These are phyloP conservation scores for Melieria picta DNA, from an alignment of 2,888 invertebrate species.

Conservation along the genomic window DNA sequence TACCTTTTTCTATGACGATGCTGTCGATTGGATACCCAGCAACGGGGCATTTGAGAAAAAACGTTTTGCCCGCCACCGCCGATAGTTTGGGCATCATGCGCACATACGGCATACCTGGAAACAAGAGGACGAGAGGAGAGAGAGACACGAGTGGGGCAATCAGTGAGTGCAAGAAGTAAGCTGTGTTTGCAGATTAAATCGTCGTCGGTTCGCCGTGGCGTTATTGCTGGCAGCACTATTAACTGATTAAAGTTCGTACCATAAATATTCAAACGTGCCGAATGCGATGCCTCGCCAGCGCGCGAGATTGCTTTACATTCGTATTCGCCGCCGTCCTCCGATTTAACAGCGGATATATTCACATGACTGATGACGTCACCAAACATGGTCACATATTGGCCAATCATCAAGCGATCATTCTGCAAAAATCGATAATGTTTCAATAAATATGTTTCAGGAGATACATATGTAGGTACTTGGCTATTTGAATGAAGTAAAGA, in stretches of 20 bases:
- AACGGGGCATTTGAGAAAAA: slow-evolving; percentile 88
- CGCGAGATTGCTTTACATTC: slow-evolving; percentile 84
- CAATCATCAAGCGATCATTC: slow-evolving; percentile 81
- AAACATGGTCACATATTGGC: slow-evolving; percentile 89
- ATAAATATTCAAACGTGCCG: slow-evolving; percentile 88
- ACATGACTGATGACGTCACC: slow-evolving; percentile 92
- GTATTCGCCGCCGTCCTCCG: slow-evolving; percentile 90
- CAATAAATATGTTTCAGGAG: not conserved
- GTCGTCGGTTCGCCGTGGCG: too few relatives aligned
- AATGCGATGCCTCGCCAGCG: slow-evolving; percentile 80
- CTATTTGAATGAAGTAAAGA: not conserved
- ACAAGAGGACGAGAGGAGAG: not conserved
- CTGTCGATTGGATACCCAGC: slow-evolving; percentile 88
- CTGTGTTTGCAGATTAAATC: too few relatives aligned
- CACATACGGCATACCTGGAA: slow-evolving; percentile 79
- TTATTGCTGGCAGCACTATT: too few relatives aligned
- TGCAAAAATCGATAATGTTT: slow-evolving; percentile 47
- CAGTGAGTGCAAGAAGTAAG: not conserved
- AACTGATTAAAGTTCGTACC: slow-evolving; percentile 66
- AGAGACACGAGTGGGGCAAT: not conserved
- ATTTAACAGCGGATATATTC: slow-evolving; percentile 85
- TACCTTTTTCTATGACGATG: slow-evolving; percentile 89
- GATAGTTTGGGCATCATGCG: slow-evolving; percentile 86
- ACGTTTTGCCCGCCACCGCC: slow-evolving; percentile 82
- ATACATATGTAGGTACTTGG: not conserved